Evolutionary conservation across 2,113 vertebrate species (phyloP).

Genomic region (Tragelaphus strepsiceros): DNA sequence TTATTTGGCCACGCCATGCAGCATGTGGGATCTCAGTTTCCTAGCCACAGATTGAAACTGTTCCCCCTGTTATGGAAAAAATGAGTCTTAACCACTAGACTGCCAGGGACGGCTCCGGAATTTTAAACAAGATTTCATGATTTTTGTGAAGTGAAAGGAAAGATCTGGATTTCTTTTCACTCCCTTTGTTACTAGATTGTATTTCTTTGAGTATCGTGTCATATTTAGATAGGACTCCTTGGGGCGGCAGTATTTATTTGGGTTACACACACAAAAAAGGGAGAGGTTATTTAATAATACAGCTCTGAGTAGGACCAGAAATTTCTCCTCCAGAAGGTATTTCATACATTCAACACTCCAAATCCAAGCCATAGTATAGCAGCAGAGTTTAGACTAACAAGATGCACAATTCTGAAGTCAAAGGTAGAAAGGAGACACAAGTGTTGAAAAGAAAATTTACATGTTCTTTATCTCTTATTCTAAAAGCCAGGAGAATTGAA

Average conservation of each 20-base stretch:
- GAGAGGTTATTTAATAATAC: background rate
- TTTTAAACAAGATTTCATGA: background rate
- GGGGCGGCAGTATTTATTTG: background rate
- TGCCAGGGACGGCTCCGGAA: fast-evolving
- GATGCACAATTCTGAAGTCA: background rate
- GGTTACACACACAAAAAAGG: background rate
- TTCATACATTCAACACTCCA: background rate
- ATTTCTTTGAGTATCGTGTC: background rate
- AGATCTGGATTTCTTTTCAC: background rate
- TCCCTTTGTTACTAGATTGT: background rate
- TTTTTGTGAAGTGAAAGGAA: background rate
- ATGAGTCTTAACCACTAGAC: background rate
- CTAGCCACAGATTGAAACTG: background rate
- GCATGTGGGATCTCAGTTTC: background rate
- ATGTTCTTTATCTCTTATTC: background rate
- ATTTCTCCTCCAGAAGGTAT: background rate
- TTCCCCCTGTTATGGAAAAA: background rate
- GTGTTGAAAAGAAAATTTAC: background rate
- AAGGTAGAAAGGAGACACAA: background rate
- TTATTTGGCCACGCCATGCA: background rate
- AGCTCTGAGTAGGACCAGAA: background rate
- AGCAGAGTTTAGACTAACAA: background rate
- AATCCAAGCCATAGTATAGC: background rate
- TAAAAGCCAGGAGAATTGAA: background rate
- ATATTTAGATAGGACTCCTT: background rate